Evolutionary conservation across 2,113 vertebrate species (phyloP).

Genomic region (Henicopernis longicauda): DNA sequence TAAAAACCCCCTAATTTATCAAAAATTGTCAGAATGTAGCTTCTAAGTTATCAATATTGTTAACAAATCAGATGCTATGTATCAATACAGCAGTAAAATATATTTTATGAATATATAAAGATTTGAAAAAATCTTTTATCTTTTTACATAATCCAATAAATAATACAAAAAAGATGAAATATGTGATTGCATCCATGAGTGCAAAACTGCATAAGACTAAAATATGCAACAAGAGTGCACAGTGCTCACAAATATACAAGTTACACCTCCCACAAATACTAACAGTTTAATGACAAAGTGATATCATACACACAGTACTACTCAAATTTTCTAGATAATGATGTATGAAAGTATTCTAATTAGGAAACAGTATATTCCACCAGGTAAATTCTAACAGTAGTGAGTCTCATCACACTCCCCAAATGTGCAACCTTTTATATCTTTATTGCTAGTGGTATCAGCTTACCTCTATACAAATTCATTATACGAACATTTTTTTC

Average conservation of each 20-base stretch:
- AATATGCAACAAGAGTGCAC: not conserved
- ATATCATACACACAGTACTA: not conserved
- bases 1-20: fast-evolving
- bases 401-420: not conserved
- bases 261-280: not conserved
- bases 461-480: not conserved
- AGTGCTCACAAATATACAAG: not conserved
- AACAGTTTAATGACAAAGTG: not conserved
- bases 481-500: not conserved
- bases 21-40: not conserved
- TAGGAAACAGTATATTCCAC: not conserved
- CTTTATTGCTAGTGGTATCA: not conserved
- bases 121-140: not conserved
- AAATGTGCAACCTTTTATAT: not conserved
- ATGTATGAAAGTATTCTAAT: not conserved
- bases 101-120: not conserved
- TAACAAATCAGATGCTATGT: not conserved
- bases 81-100: not conserved
- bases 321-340: not conserved
- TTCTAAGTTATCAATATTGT: not conserved
- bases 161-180: not conserved
- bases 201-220: not conserved
- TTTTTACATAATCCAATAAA: not conserved
- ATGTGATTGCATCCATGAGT: not conserved
- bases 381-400: not conserved